A percentile compares a stretch with the other conserved stretches of the same genome.
Conservation (phyloP, 2,113 vertebrate genomes). For the Psophia crepitans region DNA sequence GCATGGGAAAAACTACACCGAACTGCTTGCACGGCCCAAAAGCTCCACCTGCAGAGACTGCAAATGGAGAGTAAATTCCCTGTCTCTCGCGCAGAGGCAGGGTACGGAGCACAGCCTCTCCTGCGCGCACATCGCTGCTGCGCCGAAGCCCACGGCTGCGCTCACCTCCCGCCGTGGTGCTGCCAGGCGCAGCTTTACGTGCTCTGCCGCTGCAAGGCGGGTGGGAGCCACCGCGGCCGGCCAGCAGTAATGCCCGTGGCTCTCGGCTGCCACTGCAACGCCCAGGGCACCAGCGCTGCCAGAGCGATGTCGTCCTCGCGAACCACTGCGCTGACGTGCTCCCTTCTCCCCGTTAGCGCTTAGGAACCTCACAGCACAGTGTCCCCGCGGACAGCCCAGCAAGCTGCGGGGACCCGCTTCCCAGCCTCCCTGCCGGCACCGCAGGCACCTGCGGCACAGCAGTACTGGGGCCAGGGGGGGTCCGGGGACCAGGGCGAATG, state of each 20-base stretch:
- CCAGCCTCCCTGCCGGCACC: not conserved
- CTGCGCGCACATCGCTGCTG: rapidly evolving
- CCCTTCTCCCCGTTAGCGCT: rapidly evolving
- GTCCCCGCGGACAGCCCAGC: rapidly evolving
- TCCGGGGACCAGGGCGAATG: rapidly evolving
- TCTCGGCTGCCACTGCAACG: not conserved
- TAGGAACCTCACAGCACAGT: rapidly evolving
- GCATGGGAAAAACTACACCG: rapidly evolving
- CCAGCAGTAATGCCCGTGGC: rapidly evolving
- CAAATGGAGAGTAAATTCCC: not conserved
- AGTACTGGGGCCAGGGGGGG: rapidly evolving
- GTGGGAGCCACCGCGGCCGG: not conserved
- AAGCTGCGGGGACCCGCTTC: rapidly evolving
- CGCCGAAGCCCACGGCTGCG: not conserved
- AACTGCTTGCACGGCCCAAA: not conserved
- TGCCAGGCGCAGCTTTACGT: rapidly evolving
- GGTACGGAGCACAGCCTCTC: not conserved
- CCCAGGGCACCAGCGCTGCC: rapidly evolving
- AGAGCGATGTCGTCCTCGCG: rapidly evolving
- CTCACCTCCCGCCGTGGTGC: rapidly evolving
- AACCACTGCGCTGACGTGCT: rapidly evolving
- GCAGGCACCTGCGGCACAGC: rapidly evolving
- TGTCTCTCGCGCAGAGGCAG: not conserved
- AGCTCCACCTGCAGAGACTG: too few relatives aligned
- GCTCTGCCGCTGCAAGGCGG: rapidly evolving